Conservation (phyloP, 2,113 vertebrate genomes). For the Caracal caracal region DNA sequence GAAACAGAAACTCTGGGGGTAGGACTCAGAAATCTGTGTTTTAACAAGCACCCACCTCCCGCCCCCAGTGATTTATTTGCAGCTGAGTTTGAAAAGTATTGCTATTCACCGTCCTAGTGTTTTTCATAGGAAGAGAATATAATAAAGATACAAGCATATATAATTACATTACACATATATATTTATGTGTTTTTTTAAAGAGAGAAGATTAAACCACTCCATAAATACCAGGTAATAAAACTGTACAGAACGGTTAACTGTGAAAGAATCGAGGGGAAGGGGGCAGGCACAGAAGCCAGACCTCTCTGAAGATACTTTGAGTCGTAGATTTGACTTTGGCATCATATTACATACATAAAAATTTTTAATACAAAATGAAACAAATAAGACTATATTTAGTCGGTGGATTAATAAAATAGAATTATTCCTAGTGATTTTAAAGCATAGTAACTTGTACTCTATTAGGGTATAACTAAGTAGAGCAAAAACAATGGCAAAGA, state of each 20-base stretch:
- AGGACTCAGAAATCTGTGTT: not conserved
- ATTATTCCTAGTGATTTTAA: constrained; percentile 22
- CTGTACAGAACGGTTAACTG: not conserved
- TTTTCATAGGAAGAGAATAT: not conserved
- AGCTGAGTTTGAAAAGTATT: not conserved
- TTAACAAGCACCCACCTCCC: not conserved
- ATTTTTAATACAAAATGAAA: not conserved
- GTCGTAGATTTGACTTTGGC: not conserved
- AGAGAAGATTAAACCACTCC: not conserved
- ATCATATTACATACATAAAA: not conserved
- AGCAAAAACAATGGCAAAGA: not conserved
- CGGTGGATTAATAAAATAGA: not conserved
- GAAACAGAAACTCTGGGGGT: not conserved
- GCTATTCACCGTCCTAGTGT: not conserved
- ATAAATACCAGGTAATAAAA: not conserved
- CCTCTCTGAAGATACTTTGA: not conserved
- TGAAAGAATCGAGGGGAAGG: not conserved
- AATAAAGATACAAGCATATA: not conserved
- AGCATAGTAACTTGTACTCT: not conserved
- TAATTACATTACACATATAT: not conserved
- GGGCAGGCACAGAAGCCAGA: not conserved
- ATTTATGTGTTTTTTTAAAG: not conserved
- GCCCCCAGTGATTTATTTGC: not conserved
- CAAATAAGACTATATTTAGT: not conserved
- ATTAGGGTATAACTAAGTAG: not conserved